Evolutionary conservation across 2,797 vertebrate species (phyloP).

Genomic region (Lacerta bilineata): DNA sequence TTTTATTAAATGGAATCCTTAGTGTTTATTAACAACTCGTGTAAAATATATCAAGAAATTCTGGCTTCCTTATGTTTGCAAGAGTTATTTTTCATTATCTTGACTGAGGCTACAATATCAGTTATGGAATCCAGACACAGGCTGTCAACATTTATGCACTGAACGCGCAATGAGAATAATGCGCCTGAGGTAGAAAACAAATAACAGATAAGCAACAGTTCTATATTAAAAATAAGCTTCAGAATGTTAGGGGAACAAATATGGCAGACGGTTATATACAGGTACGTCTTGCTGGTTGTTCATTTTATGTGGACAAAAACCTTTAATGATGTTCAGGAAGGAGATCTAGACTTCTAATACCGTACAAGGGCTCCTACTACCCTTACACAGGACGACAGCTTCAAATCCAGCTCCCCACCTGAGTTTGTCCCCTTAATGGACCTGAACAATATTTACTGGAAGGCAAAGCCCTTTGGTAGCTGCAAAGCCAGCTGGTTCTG

Average conservation of each 20-base stretch:
- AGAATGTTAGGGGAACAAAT: neutral
- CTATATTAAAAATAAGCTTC: neutral
- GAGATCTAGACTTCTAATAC: neutral
- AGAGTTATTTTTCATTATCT: neutral
- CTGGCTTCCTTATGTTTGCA: neutral
- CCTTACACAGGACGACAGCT: neutral
- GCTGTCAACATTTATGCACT: neutral
- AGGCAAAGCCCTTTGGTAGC: neutral
- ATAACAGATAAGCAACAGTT: neutral
- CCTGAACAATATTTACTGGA: neutral
- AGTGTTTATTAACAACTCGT: constrained; percentile 1
- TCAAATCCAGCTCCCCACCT: neutral
- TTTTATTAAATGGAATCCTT: neutral
- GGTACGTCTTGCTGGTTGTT: neutral
- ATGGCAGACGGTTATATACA: neutral
- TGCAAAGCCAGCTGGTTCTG: constrained; percentile 18
- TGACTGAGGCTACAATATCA: neutral
- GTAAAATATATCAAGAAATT: neutral
- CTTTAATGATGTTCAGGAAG: neutral
- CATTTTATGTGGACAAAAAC: neutral
- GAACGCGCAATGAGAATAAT: neutral
- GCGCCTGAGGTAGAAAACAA: neutral
- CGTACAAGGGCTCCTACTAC: neutral
- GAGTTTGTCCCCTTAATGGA: constrained; percentile 10
- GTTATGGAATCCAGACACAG: neutral